Conservation (phyloP, 2,113 vertebrate species). For the Forbesichthys papilliferus region DNA sequence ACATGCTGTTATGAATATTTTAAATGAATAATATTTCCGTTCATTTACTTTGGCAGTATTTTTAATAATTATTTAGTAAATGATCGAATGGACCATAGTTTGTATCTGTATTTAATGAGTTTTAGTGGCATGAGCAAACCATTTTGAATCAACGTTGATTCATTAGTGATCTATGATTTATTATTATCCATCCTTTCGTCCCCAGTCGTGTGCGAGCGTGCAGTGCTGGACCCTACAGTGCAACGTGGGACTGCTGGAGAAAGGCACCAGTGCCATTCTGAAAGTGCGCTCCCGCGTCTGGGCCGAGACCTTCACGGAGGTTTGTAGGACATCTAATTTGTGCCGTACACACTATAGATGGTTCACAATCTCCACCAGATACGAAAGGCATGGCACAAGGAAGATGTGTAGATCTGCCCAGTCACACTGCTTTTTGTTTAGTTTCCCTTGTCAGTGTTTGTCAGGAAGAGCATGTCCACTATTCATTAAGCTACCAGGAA, state of each 20-base stretch:
- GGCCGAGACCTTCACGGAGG: slow-evolving; percentile 86
- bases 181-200: slow-evolving; percentile 11
- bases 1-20: not conserved
- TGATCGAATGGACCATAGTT: no score
- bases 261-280: slow-evolving; percentile 80
- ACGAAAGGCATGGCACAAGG: slow-evolving; percentile 15
- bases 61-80: no score
- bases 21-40: no score
- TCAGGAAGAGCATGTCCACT: slow-evolving; percentile 6
- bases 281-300: slow-evolving; percentile 84
- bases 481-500: slow-evolving; percentile 23
- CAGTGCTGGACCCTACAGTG: slow-evolving; percentile 85
- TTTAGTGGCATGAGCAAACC: no score
- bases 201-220: slow-evolving; percentile 81
- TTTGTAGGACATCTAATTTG: slow-evolving; percentile 50
- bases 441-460: slow-evolving; percentile 48
- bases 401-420: slow-evolving; percentile 15
- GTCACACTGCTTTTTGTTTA: slow-evolving; percentile 20
- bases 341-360: slow-evolving; percentile 14
- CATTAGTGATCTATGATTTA: not conserved
- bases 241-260: slow-evolving; percentile 80
- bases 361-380: slow-evolving; percentile 25
- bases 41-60: no score
- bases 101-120: no score
- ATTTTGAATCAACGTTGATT: not conserved